Base-by-base conservation (phyloP, 2,888 invertebrate species). In the Leucophenga maculata region DNA sequence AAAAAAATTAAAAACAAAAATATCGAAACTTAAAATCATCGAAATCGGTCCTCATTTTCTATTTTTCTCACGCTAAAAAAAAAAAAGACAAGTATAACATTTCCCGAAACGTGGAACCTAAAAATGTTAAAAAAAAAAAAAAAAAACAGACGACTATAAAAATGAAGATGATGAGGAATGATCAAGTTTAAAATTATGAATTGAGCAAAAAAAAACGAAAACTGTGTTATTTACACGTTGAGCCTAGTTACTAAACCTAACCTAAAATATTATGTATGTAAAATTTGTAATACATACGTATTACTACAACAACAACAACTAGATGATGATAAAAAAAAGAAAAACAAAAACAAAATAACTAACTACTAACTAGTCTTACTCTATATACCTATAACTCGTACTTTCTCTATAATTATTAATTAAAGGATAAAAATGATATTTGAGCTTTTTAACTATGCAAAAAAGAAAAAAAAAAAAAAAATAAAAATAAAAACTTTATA, bases 191-290 rank as follows among this genome's bases (percentile, higher is more conserved):
- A 26, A 26, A 26, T 26, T 39, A 3, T 39, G 39, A 39, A 39
- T 39, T 39, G 39, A 39, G 39, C 39, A 39, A 6, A 39, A 39
- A 6, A 39, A 39, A 39, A 39, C 11, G 39, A 39, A 39, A 39
- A 39, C 59, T 60, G 59, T 60, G 59, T 60, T 60, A 60, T 60
- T 60, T 60, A 60, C 59, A 60, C 60, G 39, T 39, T 39, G n/a
- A 57, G 31, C 31, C 57, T 57, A 26, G 57, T 57, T 57, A 26
- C 31, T 31, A 57, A 57, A n/a, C n/a, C 57, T 31, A 26, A 57
- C 4, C 52, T 52, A 18, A 8, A 14, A 18, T 16, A n/a, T 52
- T 52, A 55, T 14, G 26, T 39, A 39, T 60, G 60, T 60, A 60
- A 39, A 60, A 39, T 39, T 60, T 39, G 18, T 9, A 60, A 60